Conservation (phyloP, 2,113 vertebrate genomes). For the Notarius quadriscutis region DNA sequence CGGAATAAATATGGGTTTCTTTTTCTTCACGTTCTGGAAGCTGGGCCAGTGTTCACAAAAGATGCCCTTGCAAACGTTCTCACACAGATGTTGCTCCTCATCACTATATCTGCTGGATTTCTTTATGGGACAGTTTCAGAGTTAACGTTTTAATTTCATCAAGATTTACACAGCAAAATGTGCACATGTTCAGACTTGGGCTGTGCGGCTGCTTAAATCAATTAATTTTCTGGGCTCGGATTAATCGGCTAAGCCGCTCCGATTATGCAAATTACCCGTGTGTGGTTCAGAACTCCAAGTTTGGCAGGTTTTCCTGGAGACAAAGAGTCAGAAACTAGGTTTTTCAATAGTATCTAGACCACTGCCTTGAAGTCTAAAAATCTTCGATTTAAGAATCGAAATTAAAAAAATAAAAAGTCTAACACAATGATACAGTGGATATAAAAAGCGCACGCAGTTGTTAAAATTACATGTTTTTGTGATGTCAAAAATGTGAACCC, state of each 20-base stretch:
- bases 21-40: constrained; percentile 39
- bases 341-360: neutral
- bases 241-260: neutral
- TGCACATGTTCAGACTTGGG: neutral
- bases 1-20: constrained; percentile 6
- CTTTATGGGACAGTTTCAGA: neutral
- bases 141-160: neutral
- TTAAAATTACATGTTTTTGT: neutral
- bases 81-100: neutral
- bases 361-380: neutral
- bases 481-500: neutral
- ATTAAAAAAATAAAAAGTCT: neutral
- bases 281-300: neutral
- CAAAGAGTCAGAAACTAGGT: neutral
- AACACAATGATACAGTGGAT: neutral
- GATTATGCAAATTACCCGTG: neutral
- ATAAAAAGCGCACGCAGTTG: neutral
- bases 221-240: neutral
- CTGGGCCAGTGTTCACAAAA: neutral
- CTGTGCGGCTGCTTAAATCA: neutral
- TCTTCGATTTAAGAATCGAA: neutral
- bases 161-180: neutral
- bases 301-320: neutral
- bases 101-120: neutral
- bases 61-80: neutral